Evolutionary conservation across 1,140 invertebrate genomes (phyloP).

Genomic region (Lucilia cuprina): DNA sequence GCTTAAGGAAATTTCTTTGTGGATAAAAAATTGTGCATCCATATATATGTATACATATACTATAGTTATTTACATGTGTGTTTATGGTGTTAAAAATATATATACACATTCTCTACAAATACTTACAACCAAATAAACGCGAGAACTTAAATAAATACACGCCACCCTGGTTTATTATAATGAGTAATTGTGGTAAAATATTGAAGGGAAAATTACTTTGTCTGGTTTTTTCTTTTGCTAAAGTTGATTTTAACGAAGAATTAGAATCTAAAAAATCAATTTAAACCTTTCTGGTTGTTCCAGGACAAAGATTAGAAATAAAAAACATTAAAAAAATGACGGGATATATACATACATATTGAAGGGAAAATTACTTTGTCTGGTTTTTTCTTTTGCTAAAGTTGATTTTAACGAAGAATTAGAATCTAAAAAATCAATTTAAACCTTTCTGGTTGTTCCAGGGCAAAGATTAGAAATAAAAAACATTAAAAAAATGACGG

Average conservation of each 20-base stretch:
- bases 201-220: neutral
- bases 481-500: neutral
- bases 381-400: neutral
- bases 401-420: neutral
- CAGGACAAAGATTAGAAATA: too few relatives aligned
- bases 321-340: neutral
- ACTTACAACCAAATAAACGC: neutral
- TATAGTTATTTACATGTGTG: neutral
- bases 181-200: constrained; percentile 14
- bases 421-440: neutral
- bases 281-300: neutral
- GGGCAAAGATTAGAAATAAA: too few relatives aligned
- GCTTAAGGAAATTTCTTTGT: constrained; percentile 19
- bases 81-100: too few relatives aligned
- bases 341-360: too few relatives aligned
- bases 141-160: neutral
- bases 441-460: neutral
- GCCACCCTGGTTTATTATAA: neutral
- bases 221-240: neutral
- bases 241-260: neutral
- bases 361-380: neutral
- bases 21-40: too few relatives aligned
- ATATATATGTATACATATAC: neutral
- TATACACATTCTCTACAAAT: constrained; percentile 12
- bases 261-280: neutral